Conservation (phyloP, 2,888 invertebrate species). For the Ennomos fuscantarius region DNA sequence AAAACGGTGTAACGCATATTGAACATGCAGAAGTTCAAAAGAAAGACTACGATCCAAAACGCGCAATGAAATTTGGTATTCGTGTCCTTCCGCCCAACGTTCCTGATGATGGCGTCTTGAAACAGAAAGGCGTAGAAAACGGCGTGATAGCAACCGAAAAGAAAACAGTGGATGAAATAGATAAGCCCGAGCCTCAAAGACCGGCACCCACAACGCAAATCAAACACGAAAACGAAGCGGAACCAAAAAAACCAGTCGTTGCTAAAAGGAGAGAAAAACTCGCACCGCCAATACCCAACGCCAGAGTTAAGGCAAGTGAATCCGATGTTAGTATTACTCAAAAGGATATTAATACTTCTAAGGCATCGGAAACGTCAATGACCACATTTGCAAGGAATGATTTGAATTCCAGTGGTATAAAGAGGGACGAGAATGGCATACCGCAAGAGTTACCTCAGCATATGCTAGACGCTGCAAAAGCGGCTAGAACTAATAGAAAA, state of each 20-base stretch:
- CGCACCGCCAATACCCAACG: slow-evolving; percentile 80
- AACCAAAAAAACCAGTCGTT: slow-evolving; percentile 78
- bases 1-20: slow-evolving; percentile 68
- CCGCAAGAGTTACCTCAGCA: slow-evolving; percentile 90
- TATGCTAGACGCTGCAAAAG: slow-evolving; percentile 89
- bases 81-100: slow-evolving; percentile 87
- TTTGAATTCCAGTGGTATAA: slow-evolving; percentile 85
- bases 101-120: slow-evolving; percentile 80
- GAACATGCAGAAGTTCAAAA: slow-evolving; percentile 83
- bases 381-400: slow-evolving; percentile 73
- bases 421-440: slow-evolving; percentile 85
- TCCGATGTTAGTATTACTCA: slow-evolving; percentile 61
- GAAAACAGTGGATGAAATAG: slow-evolving; percentile 71
- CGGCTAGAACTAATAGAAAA: slow-evolving; percentile 88
- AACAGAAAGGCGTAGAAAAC: slow-evolving; percentile 75
- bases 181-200: slow-evolving; percentile 70
- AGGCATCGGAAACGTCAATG: slow-evolving; percentile 63
- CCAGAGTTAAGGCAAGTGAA: slow-evolving; percentile 71
- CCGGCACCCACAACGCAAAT: slow-evolving; percentile 66
- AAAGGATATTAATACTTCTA: slow-evolving; percentile 54
- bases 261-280: slow-evolving; percentile 82
- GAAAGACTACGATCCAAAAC: slow-evolving; percentile 83
- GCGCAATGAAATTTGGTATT: slow-evolving; percentile 88
- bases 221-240: slow-evolving; percentile 82
- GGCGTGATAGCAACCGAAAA: slow-evolving; percentile 67